Conservation (phyloP, 2,113 vertebrate species). For the Oreocharis arfaki region DNA sequence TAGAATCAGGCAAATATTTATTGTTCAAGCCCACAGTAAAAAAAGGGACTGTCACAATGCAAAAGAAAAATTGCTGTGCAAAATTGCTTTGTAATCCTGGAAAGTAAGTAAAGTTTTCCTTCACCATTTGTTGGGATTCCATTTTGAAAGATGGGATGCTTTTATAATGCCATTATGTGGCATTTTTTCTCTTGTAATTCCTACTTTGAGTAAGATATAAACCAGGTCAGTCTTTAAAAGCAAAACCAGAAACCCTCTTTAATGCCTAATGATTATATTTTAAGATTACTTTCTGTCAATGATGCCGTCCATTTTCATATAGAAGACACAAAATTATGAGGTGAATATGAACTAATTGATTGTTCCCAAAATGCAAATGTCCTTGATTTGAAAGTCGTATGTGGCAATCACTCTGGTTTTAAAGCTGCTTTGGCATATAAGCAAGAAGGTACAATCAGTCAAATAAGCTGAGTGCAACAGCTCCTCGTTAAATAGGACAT, state of each 20-base stretch:
- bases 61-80: not conserved
- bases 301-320: not conserved
- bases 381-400: constrained; percentile 14
- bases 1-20: not conserved
- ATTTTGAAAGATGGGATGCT: not conserved
- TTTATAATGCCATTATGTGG: too few species aligned
- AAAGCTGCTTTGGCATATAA: not conserved
- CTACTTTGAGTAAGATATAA: not conserved
- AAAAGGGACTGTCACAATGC: not conserved
- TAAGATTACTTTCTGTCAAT: not conserved
- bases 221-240: not conserved
- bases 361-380: constrained; percentile 8
- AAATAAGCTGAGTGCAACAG: not conserved
- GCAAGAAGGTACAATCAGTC: not conserved
- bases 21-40: not conserved
- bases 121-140: not conserved
- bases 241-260: not conserved
- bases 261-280: not conserved
- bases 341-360: constrained; percentile 22
- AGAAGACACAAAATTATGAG: not conserved
- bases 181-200: not conserved
- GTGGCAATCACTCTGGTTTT: not conserved
- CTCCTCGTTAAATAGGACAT: not conserved
- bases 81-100: not conserved
- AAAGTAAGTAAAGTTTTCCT: not conserved